Evolutionary conservation across 1,140 invertebrate genomes (phyloP).

Genomic region (Papilio aristodemus): DNA sequence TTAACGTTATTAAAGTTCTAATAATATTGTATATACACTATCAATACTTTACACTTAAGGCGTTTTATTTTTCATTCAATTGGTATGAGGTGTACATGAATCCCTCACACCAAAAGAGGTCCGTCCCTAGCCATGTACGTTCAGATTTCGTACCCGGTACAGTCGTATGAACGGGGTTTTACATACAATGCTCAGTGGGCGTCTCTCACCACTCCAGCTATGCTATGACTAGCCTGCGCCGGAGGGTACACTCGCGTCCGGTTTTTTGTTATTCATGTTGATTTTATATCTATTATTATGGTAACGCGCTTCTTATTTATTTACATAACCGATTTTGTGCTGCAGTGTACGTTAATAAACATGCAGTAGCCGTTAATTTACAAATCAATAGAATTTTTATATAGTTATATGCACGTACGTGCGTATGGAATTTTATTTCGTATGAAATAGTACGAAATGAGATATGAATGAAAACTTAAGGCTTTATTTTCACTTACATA

Average conservation of each 20-base stretch:
- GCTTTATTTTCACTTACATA: too few relatives aligned
- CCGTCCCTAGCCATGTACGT: conserved; percentile 59
- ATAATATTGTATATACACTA: neutral
- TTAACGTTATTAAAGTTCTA: neutral
- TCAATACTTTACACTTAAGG: conserved; percentile 8
- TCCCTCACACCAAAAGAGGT: conserved; percentile 49
- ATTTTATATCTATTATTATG: conserved; percentile 33
- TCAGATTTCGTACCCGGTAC: conserved; percentile 48
- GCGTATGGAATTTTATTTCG: too few relatives aligned
- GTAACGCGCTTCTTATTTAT: conserved; percentile 20
- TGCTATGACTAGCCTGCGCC: conserved; percentile 33
- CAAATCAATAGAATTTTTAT: conserved; percentile 14
- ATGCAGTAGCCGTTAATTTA: conserved; percentile 21
- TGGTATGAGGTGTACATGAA: conserved; percentile 8
- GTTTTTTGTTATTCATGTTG: conserved; percentile 31
- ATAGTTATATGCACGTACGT: too few relatives aligned
- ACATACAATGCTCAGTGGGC: conserved; percentile 70
- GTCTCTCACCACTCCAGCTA: conserved; percentile 39
- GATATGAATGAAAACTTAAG: too few relatives aligned
- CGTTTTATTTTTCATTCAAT: conserved; percentile 17
- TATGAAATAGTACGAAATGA: too few relatives aligned
- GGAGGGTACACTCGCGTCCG: conserved; percentile 16
- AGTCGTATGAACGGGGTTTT: conserved; percentile 52
- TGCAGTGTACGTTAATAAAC: conserved; percentile 2
- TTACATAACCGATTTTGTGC: conserved; percentile 17